Evolutionary conservation across 2,113 vertebrate species (phyloP).

Genomic region (Tursiops truncatus): DNA sequence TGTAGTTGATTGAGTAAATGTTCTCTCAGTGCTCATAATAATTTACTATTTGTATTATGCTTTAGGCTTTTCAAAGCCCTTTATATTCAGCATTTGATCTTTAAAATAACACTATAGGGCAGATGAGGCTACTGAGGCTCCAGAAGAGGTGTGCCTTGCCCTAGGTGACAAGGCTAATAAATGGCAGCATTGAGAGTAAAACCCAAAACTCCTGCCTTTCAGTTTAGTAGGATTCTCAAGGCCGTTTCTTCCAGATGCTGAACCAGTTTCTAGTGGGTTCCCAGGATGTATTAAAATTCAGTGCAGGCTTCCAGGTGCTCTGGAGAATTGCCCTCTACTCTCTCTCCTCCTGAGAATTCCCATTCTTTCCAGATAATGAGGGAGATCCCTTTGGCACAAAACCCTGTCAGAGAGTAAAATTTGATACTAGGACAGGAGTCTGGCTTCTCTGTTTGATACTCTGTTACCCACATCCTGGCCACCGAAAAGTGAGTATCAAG

Average conservation of each 20-base stretch:
- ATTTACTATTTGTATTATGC: not conserved
- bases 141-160: not conserved
- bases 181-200: not conserved
- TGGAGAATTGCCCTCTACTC: not conserved
- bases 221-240: not conserved
- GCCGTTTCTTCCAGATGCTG: not conserved
- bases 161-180: not conserved
- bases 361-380: not conserved
- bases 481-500: not conserved
- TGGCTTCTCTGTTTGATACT: not conserved
- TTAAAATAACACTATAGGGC: not conserved
- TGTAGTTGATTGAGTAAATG: not conserved
- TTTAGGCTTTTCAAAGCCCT: conserved; percentile 11
- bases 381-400: not conserved
- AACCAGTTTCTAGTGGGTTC: not conserved
- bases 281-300: not conserved
- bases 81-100: not conserved
- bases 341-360: not conserved
- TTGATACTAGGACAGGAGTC: not conserved
- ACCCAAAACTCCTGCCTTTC: not conserved
- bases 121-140: not conserved
- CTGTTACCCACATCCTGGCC: not conserved
- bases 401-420: conserved; percentile 23
- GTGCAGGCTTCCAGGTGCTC: not conserved
- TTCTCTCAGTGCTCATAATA: not conserved